Conservation (phyloP, 2,113 vertebrate genomes). For the Sapajus apella region DNA sequence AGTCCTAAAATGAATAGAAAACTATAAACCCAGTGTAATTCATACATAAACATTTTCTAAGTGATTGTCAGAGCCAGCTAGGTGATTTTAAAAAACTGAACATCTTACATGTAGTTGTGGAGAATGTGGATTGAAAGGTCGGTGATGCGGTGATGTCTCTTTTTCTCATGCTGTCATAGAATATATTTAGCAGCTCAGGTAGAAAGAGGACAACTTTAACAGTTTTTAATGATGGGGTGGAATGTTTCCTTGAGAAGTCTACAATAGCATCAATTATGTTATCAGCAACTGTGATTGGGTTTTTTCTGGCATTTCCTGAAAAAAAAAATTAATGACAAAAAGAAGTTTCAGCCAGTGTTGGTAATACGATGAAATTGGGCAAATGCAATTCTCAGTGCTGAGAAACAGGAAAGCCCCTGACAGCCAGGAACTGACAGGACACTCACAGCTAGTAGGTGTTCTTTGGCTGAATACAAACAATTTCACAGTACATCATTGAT, state of each 20-base stretch:
- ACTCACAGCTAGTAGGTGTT: background rate
- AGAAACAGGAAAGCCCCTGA: background rate
- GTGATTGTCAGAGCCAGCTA: background rate
- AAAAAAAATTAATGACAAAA: background rate
- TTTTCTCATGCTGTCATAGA: slow-evolving; percentile 85
- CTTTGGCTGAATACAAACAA: background rate
- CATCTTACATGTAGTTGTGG: background rate
- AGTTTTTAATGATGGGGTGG: slow-evolving; percentile 60
- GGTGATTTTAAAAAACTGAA: background rate
- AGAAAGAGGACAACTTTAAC: slow-evolving; percentile 90
- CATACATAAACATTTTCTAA: background rate
- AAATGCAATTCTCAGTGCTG: background rate
- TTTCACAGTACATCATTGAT: background rate
- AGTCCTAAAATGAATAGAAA: slow-evolving; percentile 5
- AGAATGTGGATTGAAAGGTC: background rate
- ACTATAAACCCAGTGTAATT: background rate
- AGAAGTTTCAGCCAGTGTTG: background rate
- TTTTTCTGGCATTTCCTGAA: slow-evolving; percentile 84
- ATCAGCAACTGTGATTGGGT: slow-evolving; percentile 82
- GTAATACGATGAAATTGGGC: background rate
- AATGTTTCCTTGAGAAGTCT: slow-evolving; percentile 81
- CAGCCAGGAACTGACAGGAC: background rate
- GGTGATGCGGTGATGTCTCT: slow-evolving; percentile 55
- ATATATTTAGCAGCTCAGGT: slow-evolving; percentile 83
- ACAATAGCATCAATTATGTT: slow-evolving; percentile 84